Evolutionary conservation across 1,140 invertebrate species (phyloP).

Genomic region (Drosophila bocki): DNA sequence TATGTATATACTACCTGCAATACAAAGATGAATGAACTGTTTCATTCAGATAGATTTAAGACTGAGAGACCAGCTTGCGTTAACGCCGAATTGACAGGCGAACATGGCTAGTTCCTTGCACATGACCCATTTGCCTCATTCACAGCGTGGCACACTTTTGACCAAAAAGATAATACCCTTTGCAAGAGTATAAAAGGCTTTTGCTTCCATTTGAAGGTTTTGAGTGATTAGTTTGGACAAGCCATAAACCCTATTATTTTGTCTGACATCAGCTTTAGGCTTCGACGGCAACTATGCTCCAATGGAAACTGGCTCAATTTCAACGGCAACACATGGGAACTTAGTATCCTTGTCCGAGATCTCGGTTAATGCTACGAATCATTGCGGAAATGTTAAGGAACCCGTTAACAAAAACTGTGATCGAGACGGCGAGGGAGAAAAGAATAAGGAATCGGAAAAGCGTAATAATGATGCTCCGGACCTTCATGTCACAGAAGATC

Average conservation of each 20-base stretch:
- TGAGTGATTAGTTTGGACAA: not conserved
- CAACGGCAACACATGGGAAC: constrained; percentile 12
- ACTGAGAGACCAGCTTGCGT: too few relatives aligned
- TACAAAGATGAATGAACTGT: too few relatives aligned
- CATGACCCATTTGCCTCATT: too few relatives aligned
- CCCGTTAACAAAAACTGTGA: constrained; percentile 3
- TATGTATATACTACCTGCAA: too few relatives aligned
- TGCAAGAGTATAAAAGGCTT: not conserved
- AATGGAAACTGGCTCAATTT: constrained; percentile 56
- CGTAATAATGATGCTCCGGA: constrained; percentile 7
- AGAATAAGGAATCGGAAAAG: constrained; percentile 23
- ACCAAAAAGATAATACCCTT: too few relatives aligned
- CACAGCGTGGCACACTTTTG: too few relatives aligned
- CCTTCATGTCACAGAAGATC: constrained; percentile 27
- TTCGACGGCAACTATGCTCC: constrained; percentile 71
- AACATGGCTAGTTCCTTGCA: too few relatives aligned
- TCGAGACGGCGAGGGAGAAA: constrained; percentile 4
- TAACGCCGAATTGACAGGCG: too few relatives aligned
- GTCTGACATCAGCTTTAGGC: constrained; percentile 53
- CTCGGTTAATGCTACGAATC: constrained; percentile 6
- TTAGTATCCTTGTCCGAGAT: constrained; percentile 8
- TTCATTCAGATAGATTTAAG: too few relatives aligned
- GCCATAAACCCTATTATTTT: constrained; percentile 3
- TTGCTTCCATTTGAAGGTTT: not conserved
- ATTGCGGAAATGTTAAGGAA: constrained; percentile 38